Evolutionary conservation across 2,113 vertebrate genomes (phyloP), one percentile per base, ranked within the genome.

Genomic region (Gymnocephalus cernua): DNA sequence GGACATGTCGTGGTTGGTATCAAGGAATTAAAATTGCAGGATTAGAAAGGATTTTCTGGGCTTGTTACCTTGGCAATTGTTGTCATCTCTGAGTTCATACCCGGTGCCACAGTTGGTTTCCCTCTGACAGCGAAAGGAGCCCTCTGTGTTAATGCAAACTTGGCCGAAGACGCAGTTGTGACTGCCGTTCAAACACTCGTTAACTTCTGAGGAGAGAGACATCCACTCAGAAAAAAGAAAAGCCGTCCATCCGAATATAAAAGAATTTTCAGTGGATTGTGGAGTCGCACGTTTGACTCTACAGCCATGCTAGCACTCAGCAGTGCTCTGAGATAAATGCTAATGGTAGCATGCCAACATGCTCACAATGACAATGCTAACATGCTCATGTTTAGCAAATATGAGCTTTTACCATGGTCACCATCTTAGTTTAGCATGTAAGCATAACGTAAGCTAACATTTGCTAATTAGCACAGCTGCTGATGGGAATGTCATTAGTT

Each of bases 91-190:
- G 12, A 98, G 95, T 29, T 97, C 96, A 6, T 98, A 99, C 21
- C 98, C 98, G 0, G 97, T 97, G 1, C 97, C 97, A 0, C 98
- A 99, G 93, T 95, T 95, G 0, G 93, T 95, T 85, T 96, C 95
- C 0, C 97, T 94, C 91, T 96, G 97, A 57, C 98, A 99, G 74
- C 96, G 95, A 85, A 96, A 98, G 0, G 96, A 97, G 62, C 97
- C 97, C 19, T 93, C 13, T 0, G 94, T 98, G 53, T 99, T 99
- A 68, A 98, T 93, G 79, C 98, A 99, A 13, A 91, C 89, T 48
- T 97, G 95, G 1, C 97, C 97, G 0, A 90, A 61, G n/a, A 92
- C 86, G 74, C 98, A 99, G 75, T 72, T 94, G 87, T 98, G 95
- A 15, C 77, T 74, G 4, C 91, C 93, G 2, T 85, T 94, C 89